Conservation (phyloP, 2,113 vertebrate genomes). For the Scophthalmus maximus region DNA sequence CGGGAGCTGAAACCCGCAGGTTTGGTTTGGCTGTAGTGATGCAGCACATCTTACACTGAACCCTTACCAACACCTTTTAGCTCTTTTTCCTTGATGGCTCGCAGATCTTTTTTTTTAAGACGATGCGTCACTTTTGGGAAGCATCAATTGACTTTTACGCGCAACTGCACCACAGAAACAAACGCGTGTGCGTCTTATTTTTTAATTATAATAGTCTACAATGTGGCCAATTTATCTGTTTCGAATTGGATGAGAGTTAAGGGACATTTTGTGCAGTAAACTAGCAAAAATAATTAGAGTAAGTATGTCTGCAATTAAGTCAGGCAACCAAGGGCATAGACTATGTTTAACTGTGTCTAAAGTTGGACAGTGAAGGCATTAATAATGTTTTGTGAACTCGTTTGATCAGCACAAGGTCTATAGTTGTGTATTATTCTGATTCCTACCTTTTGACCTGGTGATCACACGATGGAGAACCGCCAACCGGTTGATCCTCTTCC, state of each 20-base stretch:
- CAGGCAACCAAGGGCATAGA: constrained; percentile 25
- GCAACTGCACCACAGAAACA: background rate
- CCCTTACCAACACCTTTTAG: background rate
- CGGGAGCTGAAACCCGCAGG: constrained; percentile 21
- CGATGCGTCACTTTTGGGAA: constrained; percentile 1
- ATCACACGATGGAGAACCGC: background rate
- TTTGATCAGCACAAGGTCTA: background rate
- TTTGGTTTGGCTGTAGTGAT: constrained; percentile 39
- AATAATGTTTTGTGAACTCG: background rate
- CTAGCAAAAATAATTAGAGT: background rate
- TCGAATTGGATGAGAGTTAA: background rate
- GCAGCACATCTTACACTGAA: constrained; percentile 14
- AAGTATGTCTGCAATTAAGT: background rate
- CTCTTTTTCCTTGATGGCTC: background rate
- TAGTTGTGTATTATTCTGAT: background rate
- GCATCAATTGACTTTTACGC: constrained; percentile 58
- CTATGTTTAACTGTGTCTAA: background rate
- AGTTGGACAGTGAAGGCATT: background rate
- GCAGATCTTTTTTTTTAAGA: background rate
- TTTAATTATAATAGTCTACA: background rate
- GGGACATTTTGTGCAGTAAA: background rate
- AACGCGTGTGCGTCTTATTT: background rate
- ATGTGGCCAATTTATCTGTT: background rate
- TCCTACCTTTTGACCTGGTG: background rate
- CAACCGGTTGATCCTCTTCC: background rate